Evolutionary conservation across 2,797 vertebrate genomes (phyloP), one percentile per base, ranked within the genome.

Genomic region (Dendrocincla tyrannina): DNA sequence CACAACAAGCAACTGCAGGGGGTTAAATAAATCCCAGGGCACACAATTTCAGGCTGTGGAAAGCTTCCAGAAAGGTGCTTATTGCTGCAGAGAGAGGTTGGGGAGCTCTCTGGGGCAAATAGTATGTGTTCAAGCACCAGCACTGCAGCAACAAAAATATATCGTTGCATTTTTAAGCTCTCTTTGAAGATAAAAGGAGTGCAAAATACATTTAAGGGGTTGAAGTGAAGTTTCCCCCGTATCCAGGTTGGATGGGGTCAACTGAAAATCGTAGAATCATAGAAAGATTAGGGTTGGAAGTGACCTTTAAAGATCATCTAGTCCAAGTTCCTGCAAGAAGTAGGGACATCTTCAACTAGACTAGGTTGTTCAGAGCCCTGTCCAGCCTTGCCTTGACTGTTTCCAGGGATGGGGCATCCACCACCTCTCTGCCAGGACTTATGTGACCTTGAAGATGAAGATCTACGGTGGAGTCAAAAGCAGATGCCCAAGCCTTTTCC

Each of bases 21-120:
- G 47, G 87, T n/a, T 93, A 84, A 94, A 76, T 69, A 82, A 85
- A 91, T 78, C 80, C 64, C 89, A 49, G 53, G 53, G n/a, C 18
- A 52, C 37, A 33, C 37, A 39, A 30, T 66, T 85, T 28, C 41
- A 62, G 80, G 56, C 42, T 66, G 42, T 44, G 33, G n/a, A 83
- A 90, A 53, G 27, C 41, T 68, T 77, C 78, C 64, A 85, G 62
- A 41, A 84, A 81, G 73, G 82, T 75, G 62, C 20, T 16, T 20
- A 7, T 18, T 64, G 58, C 32, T 9, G 2, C 33, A 70, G 41
- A 73, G 41, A 50, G 50, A 35, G 12, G 1, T 11, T 58, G 30
- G 14, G 47, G 18, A 76, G 41, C 41, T 58, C 39, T 52, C 42
- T 8, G 19, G 18, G 68, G 15, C 3, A 12, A 59, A 58, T 1